Evolutionary conservation across 2,797 vertebrate genomes (phyloP).

Genomic region (Typhlichthys eigenmanni): DNA sequence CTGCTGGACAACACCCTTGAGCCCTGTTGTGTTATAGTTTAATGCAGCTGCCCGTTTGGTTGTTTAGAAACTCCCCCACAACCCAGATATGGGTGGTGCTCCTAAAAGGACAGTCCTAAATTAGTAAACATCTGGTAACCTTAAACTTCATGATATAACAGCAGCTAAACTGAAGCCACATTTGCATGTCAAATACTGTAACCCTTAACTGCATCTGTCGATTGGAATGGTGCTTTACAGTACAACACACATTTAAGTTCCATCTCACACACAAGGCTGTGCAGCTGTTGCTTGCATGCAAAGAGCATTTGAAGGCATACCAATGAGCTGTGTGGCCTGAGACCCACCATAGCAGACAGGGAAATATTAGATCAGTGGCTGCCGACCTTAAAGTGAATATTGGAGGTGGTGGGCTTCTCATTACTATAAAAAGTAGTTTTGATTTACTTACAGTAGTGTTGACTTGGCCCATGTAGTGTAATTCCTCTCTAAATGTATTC

Average conservation of each 20-base stretch:
- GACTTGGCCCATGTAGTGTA: too few species aligned
- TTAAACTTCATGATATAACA: background rate
- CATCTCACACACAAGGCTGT: slow-evolving; percentile 23
- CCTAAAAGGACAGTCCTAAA: background rate
- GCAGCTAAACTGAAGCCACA: background rate
- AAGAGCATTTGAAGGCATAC: slow-evolving; percentile 43
- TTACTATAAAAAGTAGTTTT: too few species aligned
- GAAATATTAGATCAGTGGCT: slow-evolving; percentile 53
- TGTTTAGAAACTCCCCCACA: slow-evolving; percentile 40
- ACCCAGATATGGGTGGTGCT: slow-evolving; percentile 30
- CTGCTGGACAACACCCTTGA: slow-evolving; percentile 22
- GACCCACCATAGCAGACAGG: slow-evolving; percentile 43
- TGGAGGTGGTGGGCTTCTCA: slow-evolving; percentile 9
- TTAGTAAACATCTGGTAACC: slow-evolving; percentile 4
- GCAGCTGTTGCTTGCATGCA: slow-evolving; percentile 29
- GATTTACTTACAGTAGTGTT: too few species aligned
- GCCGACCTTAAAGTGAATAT: slow-evolving; percentile 46
- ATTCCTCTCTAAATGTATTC: too few species aligned
- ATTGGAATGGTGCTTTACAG: slow-evolving; percentile 1
- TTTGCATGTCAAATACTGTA: background rate
- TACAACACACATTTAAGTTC: background rate
- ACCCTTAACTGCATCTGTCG: background rate
- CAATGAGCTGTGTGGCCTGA: slow-evolving; percentile 52
- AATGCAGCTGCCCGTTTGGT: slow-evolving; percentile 33
- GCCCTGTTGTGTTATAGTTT: slow-evolving; percentile 21